Evolutionary conservation across 2,797 vertebrate species (phyloP), one percentile per base, ranked within the genome.

Genomic region (Novumbra hubbsi): DNA sequence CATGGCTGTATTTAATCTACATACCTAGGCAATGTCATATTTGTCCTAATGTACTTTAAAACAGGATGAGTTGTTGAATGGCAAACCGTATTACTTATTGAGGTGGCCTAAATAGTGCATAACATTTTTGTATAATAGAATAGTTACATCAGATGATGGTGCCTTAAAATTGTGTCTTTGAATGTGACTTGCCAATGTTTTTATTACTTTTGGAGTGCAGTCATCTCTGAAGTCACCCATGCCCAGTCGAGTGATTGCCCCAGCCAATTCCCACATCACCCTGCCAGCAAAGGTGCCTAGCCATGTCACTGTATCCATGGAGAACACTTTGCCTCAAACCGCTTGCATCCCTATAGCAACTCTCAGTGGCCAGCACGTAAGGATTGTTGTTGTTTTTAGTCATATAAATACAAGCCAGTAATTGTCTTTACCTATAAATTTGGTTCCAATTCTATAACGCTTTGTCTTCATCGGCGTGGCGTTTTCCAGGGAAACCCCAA

Each of bases 341-440:
- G 92, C 94, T 68, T 93, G 94, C 48, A 96, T 96, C 86, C 95
- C 95, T 19, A 95, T 96, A 90, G 95, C 95, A 86, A 95, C 95
- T 19, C 96, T 96, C 93, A 96, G 95, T 73, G 93, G 95, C 76
- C 95, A 96, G 73, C 95, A 96, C 94, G 95, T 96, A 73, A 79
- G 62, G 62, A 64, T 15, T 64, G 27, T 27, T 64, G 27, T 64
- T 64, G 28, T 60, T 60, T 60, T 24, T 24, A 14, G 11, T 60
- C 24, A 3, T 60, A 24, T 60, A 24, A 14, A 24, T 60, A 12
- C 4, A 57, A 7, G n/a, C 8, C n/a, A 57, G 9, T 11, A 57
- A 57, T 57, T 9, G 24, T 57, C 9, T 63, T 12, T 63, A 24
- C 60, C 60, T 28, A 16, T 30, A 11, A 60, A 27, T 24, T n/a